phyloP scores from a whole-genome alignment of 1,140 invertebrate genomes.

The Magallana angulata region DNA sequence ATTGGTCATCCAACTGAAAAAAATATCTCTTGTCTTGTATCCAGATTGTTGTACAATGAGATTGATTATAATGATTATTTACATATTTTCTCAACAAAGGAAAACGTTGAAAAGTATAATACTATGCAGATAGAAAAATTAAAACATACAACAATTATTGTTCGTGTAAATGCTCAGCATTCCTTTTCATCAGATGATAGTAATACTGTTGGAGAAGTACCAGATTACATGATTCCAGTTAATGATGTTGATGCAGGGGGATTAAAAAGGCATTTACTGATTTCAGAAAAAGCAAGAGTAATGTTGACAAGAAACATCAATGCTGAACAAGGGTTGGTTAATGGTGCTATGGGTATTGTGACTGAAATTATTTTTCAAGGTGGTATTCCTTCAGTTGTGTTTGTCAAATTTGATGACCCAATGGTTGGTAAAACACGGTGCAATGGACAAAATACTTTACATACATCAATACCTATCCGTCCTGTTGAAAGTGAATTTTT shows the following conservation, averaged over 20 bases:
- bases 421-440: constrained; percentile 50
- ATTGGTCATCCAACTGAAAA: constrained; percentile 33
- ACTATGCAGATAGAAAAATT: background rate
- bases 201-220: constrained; percentile 41
- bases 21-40: constrained; percentile 20
- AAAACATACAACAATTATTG: background rate
- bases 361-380: constrained; percentile 1
- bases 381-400: constrained; percentile 22
- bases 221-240: constrained; percentile 33
- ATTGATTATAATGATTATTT: background rate
- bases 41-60: background rate
- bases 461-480: constrained; percentile 12
- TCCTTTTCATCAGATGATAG: constrained; percentile 49
- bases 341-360: constrained; percentile 57
- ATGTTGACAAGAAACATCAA: constrained; percentile 26
- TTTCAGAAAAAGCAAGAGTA: constrained; percentile 44
- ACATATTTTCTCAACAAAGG: constrained; percentile 37
- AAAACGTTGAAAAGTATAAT: constrained; percentile 50
- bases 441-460: constrained; percentile 21
- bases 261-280: constrained; percentile 25
- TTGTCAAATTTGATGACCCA: constrained; percentile 58
- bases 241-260: constrained; percentile 52
- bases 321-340: constrained; percentile 53
- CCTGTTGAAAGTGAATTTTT: constrained; percentile 49
- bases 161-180: constrained; percentile 43